A percentile compares a stretch with the other conserved stretches of the same genome.
These are phyloP conservation scores for Coturnix japonica DNA, from an alignment of 2,113 vertebrate genomes.

Conservation along the genomic window DNA sequence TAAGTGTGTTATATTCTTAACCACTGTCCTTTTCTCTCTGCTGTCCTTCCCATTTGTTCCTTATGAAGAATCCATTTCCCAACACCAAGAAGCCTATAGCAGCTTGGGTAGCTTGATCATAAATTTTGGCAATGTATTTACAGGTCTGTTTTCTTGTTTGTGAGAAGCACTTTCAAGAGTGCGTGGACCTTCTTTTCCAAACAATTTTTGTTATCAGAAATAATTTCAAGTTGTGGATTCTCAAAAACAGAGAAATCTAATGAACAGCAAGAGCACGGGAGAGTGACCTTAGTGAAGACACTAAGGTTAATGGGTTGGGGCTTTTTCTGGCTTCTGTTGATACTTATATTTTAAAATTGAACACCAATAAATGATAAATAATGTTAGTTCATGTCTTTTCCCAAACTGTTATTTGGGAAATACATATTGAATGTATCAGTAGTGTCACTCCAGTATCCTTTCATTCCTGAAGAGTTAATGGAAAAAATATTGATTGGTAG, in stretches of 20 bases:
- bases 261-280: background rate
- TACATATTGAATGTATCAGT: background rate
- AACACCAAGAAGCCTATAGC: background rate
- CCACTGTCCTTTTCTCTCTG: background rate
- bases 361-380: background rate
- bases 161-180: background rate
- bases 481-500: conserved; percentile 56
- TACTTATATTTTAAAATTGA: background rate
- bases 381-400: background rate
- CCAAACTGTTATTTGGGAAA: conserved; percentile 33
- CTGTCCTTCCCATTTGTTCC: fast-evolving
- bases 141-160: background rate
- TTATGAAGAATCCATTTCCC: background rate
- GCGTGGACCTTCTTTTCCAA: background rate
- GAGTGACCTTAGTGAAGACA: background rate
- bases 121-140: background rate
- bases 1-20: background rate
- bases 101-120: background rate
- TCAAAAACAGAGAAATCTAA: background rate
- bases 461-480: conserved; percentile 46
- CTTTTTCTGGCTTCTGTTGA: background rate
- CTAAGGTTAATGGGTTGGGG: background rate
- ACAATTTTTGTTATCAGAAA: background rate
- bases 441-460: conserved; percentile 27
- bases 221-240: background rate